Evolutionary conservation across 2,113 vertebrate genomes (phyloP).

Genomic region (Machaerirhynchus nigripectus): DNA sequence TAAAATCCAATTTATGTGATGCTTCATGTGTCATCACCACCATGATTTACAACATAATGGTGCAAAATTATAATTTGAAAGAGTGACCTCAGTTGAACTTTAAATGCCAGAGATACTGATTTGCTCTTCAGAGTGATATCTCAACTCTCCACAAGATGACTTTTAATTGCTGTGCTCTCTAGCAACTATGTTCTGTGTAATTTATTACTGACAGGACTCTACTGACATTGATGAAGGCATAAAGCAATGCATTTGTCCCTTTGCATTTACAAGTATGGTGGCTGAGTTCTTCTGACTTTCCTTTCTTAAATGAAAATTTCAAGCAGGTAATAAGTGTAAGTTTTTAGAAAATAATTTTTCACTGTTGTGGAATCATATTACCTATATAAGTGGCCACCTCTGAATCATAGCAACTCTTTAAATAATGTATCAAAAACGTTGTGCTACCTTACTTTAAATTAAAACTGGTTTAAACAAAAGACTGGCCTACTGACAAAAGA

Average conservation of each 20-base stretch:
- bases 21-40: not conserved
- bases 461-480: not conserved
- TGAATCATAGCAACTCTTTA: not conserved
- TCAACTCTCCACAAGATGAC: not conserved
- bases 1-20: not conserved
- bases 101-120: not conserved
- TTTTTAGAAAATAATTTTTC: not conserved
- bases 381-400: not conserved
- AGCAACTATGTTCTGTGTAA: not conserved
- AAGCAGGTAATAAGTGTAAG: not conserved
- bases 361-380: not conserved
- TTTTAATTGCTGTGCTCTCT: not conserved
- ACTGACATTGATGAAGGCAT: not conserved
- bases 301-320: not conserved
- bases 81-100: not conserved
- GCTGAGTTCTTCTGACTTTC: not conserved
- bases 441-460: not conserved
- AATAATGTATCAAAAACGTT: not conserved
- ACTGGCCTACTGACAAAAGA: not conserved
- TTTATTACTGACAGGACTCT: not conserved
- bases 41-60: not conserved
- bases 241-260: not conserved
- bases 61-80: not conserved
- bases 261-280: not conserved
- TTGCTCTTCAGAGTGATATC: not conserved